Conservation (phyloP, 2,888 invertebrate species). For the Tromatobia lineatoria region DNA sequence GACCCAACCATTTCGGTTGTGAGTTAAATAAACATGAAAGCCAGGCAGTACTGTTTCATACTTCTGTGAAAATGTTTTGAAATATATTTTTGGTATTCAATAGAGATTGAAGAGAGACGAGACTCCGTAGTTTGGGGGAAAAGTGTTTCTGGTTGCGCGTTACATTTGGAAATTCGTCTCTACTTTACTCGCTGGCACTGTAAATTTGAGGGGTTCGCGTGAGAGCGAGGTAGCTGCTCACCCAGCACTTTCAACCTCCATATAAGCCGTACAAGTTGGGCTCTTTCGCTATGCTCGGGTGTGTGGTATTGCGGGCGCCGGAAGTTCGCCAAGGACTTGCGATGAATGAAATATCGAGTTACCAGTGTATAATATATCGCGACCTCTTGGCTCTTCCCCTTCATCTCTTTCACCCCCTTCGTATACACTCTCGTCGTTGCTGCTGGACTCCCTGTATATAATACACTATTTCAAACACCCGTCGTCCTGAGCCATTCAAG, state of each 20-base stretch:
- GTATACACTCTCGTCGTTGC: neutral
- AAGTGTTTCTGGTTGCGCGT: slow-evolving; percentile 8
- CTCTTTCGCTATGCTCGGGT: neutral
- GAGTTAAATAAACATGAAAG: slow-evolving; percentile 50
- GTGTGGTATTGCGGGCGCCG: slow-evolving; percentile 39
- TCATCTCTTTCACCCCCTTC: slow-evolving; percentile 28
- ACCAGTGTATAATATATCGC: slow-evolving; percentile 54
- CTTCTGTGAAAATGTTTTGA: slow-evolving; percentile 29
- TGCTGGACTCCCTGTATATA: neutral
- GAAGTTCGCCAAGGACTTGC: slow-evolving; percentile 59
- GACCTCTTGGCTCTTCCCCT: slow-evolving; percentile 1
- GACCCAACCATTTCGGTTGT: slow-evolving; percentile 38
- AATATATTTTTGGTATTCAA: slow-evolving; percentile 44
- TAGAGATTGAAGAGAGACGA: slow-evolving; percentile 17
- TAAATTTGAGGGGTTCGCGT: slow-evolving; percentile 5
- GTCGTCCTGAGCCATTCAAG: slow-evolving; percentile 45
- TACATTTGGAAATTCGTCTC: slow-evolving; percentile 28
- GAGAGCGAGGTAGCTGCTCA: slow-evolving; percentile 3
- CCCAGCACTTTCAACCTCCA: slow-evolving; percentile 6
- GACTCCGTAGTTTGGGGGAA: neutral
- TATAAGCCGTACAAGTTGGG: slow-evolving; percentile 28
- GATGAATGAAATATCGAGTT: slow-evolving; percentile 74
- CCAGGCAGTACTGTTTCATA: neutral
- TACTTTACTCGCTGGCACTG: neutral
- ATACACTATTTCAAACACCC: neutral